Evolutionary conservation across 1,140 invertebrate genomes (phyloP).

Genomic region (Melipona quadrifasciata): DNA sequence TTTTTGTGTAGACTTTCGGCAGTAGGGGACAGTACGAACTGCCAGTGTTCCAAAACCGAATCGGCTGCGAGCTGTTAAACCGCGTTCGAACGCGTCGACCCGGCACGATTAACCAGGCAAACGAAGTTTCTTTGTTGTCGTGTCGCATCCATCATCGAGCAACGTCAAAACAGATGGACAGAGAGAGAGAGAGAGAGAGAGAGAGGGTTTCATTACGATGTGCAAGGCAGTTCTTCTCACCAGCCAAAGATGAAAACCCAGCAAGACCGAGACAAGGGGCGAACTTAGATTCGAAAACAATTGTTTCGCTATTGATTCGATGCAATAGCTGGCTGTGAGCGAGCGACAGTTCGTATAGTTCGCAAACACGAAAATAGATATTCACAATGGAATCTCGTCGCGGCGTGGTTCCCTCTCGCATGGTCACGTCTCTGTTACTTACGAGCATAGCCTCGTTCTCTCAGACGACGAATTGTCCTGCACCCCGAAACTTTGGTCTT

Average conservation of each 20-base stretch:
- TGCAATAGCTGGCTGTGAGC: not conserved
- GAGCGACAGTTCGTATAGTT: slow-evolving; percentile 11
- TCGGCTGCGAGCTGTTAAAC: not conserved
- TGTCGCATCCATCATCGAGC: not conserved
- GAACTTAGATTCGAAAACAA: slow-evolving; percentile 21
- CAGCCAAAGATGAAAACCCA: not conserved
- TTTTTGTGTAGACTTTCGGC: not conserved
- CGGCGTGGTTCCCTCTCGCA: slow-evolving; percentile 25
- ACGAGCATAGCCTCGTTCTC: not conserved
- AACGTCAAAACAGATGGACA: not conserved
- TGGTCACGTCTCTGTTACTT: slow-evolving; percentile 40
- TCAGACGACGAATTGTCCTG: slow-evolving; percentile 35
- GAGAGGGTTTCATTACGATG: not conserved
- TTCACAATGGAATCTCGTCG: slow-evolving; percentile 32
- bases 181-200: not conserved
- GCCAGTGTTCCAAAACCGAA: not conserved
- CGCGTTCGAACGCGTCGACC: not conserved
- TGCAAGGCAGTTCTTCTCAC: not conserved
- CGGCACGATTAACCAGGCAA: not conserved
- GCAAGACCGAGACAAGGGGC: not conserved
- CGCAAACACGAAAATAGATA: slow-evolving; percentile 49
- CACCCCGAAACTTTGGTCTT: slow-evolving; percentile 64
- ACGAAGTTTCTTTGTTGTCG: not conserved
- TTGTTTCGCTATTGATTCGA: slow-evolving; percentile 50
- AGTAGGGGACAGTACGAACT: not conserved